These are phyloP conservation scores for Thinocorus orbignyianus DNA, from an alignment of 2,113 vertebrate species.

Conservation along the genomic window DNA sequence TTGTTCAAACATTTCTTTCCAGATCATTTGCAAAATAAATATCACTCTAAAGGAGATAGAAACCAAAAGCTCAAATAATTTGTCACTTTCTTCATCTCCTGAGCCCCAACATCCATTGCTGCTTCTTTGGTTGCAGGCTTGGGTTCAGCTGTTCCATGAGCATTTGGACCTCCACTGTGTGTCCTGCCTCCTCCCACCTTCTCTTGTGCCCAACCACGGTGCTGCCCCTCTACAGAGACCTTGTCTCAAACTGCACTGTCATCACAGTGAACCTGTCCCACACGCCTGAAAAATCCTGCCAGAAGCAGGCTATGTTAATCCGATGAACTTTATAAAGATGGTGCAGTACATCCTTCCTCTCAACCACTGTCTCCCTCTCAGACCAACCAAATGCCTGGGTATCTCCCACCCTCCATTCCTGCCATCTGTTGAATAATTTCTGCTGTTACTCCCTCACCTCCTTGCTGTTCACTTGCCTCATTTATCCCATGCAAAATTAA, in stretches of 20 bases:
- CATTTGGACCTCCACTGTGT: rapidly evolving
- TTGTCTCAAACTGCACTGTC: neutral
- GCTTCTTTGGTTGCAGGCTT: neutral
- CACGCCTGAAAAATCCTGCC: neutral
- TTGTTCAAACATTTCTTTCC: neutral
- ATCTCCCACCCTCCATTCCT: neutral
- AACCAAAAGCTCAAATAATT: neutral
- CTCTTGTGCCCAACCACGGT: neutral
- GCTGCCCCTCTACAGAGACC: neutral
- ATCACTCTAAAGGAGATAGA: neutral
- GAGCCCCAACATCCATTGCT: rapidly evolving
- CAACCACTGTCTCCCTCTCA: neutral
- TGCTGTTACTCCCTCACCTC: neutral
- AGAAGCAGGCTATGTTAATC: neutral
- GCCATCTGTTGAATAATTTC: neutral
- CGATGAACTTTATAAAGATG: neutral
- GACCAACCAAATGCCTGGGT: neutral
- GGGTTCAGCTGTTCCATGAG: neutral
- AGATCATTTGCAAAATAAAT: neutral
- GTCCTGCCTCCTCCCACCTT: neutral
- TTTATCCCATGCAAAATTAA: neutral
- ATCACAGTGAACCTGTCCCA: neutral
- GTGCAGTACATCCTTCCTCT: neutral
- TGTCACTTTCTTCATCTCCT: neutral
- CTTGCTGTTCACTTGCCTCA: neutral